Conservation (phyloP, 1,140 invertebrate species). For the Aplysia californica region DNA sequence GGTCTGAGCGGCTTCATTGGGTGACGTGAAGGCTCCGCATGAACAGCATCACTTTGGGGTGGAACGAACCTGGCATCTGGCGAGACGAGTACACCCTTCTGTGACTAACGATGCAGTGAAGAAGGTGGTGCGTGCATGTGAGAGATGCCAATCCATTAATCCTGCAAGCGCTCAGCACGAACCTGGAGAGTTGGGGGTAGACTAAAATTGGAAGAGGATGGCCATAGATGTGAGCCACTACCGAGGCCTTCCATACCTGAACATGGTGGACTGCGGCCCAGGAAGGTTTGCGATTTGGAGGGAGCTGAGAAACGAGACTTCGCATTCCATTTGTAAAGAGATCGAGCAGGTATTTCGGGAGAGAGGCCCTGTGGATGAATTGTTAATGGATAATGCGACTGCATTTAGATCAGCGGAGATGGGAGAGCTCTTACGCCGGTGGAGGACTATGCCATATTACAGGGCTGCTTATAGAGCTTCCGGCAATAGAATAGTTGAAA, state of each 20-base stretch:
- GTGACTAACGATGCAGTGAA: neutral
- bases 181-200: neutral
- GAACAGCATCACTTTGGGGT: neutral
- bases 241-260: neutral
- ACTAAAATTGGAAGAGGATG: neutral
- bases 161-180: neutral
- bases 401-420: neutral
- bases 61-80: neutral
- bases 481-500: neutral
- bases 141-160: neutral
- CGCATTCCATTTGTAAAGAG: neutral
- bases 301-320: neutral
- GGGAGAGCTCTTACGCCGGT: neutral
- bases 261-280: neutral
- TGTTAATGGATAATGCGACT: neutral
- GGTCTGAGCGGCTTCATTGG: neutral
- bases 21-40: neutral
- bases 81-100: neutral
- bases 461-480: neutral
- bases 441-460: neutral
- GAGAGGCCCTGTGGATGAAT: neutral
- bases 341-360: neutral
- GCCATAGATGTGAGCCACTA: neutral
- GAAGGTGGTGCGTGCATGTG: neutral
- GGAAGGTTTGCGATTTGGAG: conserved; percentile 3